Conservation (phyloP, 2,888 invertebrate species). For the Argynnis bischoffii region DNA sequence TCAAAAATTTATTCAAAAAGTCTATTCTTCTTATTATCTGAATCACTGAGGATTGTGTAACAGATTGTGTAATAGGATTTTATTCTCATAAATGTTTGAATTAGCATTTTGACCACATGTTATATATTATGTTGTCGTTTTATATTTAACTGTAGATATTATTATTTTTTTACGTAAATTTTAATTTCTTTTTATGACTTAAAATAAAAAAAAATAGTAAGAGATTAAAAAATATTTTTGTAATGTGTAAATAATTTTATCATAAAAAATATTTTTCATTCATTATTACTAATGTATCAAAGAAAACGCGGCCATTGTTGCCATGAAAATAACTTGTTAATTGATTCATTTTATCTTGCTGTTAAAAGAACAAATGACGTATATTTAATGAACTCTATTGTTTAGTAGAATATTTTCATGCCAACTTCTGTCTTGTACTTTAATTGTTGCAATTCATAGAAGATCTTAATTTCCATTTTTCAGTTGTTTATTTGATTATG, state of each 20-base stretch:
- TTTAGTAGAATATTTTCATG: conserved; percentile 4
- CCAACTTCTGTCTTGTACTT: neutral
- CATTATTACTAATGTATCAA: neutral
- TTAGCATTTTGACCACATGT: neutral
- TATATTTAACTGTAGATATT: too few relatives aligned
- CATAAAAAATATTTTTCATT: neutral
- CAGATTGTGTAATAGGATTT: conserved; percentile 22
- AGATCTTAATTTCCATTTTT: neutral
- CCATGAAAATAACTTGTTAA: conserved; percentile 18
- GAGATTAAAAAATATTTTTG: too few relatives aligned
- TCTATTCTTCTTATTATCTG: conserved; percentile 23
- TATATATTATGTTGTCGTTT: too few relatives aligned
- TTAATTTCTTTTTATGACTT: too few relatives aligned
- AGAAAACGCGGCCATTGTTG: conserved; percentile 13
- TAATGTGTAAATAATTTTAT: neutral
- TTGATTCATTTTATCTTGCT: conserved; percentile 21
- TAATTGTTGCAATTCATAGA: conserved; percentile 3
- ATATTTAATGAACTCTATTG: conserved; percentile 27
- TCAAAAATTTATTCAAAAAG: conserved; percentile 17
- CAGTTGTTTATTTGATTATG: neutral
- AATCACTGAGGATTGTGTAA: conserved; percentile 31
- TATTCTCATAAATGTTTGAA: conserved; percentile 1
- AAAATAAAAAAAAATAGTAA: too few relatives aligned
- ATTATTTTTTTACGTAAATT: too few relatives aligned
- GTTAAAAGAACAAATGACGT: conserved; percentile 24